Evolutionary conservation across 2,888 invertebrate genomes (phyloP), one percentile per base, ranked within the genome.

Genomic region (Troglohyphantes excavatus): DNA sequence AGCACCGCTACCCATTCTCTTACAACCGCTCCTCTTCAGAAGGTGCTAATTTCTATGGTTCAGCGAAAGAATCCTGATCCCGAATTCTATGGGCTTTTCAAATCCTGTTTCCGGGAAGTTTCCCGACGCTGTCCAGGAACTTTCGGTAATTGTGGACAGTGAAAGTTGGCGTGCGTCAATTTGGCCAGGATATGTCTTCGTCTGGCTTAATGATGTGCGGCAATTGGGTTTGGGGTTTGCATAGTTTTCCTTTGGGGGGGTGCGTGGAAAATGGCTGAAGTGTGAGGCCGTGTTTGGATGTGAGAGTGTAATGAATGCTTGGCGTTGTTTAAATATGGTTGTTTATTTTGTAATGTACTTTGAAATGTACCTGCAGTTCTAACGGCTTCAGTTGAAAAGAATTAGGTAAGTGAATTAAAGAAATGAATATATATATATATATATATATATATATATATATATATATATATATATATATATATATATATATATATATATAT

Each of bases 61-160:
- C 2, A 5, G 61, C 17, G 61, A 27, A 53, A 65, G 53, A 53
- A 21, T 81, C 53, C 29, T 0, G 53, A 3, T 21, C 13, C 29
- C 67, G 5, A 21, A 68, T 81, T 81, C 68, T 53, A 67, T 68
- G 29, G 79, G 53, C 53, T 68, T n/a, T 68, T 68, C 46, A 81
- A 81, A 81, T 81, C 68, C 43, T 29, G 53, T 81, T 68, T 78
- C 78, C n/a, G 78, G 43, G 17, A 53, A 53, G 53, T 53, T 53
- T 65, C 21, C 29, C 43, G n/a, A 53, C n/a, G 43, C 23, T 43
- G 65, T n/a, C 63, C 39, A 21, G 26, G 43, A 78, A 65, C 63
- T 63, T 81, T 81, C 21, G 29, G 79, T 81, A 81, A 81, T 81
- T 81, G 79, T 81, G 33, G 53, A 67, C 67, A 67, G 53, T 53